Conservation (phyloP, 2,113 vertebrate genomes). For the Spheniscus mendiculus region DNA sequence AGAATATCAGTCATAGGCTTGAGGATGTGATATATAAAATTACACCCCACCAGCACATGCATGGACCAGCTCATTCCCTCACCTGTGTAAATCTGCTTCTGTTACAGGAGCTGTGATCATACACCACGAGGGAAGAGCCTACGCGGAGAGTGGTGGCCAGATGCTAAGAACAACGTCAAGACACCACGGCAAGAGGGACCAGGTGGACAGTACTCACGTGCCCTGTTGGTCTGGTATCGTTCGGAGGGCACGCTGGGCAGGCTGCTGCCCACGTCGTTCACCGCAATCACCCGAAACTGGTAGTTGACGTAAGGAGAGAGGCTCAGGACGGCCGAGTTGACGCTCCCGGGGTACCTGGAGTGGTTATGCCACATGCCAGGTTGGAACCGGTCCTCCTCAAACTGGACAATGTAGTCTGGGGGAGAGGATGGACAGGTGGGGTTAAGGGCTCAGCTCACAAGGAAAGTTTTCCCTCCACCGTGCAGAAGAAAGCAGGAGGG, state of each 20-base stretch:
- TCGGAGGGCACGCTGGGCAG: constrained; percentile 85
- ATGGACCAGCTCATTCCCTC: background rate
- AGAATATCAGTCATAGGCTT: fast-evolving
- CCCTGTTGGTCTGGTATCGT: constrained; percentile 90
- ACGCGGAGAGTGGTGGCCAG: fast-evolving
- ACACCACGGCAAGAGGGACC: fast-evolving
- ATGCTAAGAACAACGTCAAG: no score
- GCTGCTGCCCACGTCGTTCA: constrained; percentile 92
- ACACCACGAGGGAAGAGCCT: background rate
- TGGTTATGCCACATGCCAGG: constrained; percentile 88
- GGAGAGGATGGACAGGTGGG: background rate
- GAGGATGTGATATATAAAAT: fast-evolving
- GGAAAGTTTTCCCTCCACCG: fast-evolving
- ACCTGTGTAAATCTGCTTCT: background rate
- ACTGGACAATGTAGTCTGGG: constrained; percentile 90
- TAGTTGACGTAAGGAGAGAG: constrained; percentile 94
- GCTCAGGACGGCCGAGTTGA: constrained; percentile 87
- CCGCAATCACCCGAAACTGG: constrained; percentile 92
- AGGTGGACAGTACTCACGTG: constrained; percentile 76
- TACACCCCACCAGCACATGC: background rate
- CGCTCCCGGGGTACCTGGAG: constrained; percentile 82
- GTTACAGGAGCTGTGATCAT: background rate
- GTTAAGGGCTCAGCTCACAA: background rate
- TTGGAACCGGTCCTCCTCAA: constrained; percentile 88
- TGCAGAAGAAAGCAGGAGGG: background rate